phyloP scores from a whole-genome alignment of 2,797 vertebrate species.

The Otolemur crassicaudatus region DNA sequence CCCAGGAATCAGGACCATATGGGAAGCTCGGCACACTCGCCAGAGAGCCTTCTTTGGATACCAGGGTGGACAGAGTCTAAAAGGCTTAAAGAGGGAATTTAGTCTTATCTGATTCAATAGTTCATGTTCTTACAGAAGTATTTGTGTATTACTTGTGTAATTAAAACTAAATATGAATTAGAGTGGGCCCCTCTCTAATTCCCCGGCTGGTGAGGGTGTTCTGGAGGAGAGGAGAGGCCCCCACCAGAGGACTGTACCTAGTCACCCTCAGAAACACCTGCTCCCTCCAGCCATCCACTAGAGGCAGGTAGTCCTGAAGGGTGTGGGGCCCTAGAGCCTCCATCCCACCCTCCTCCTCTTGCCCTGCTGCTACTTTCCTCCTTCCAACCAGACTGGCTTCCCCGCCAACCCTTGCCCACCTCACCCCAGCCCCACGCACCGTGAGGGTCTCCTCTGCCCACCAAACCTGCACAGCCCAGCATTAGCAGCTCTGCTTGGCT shows the following conservation, averaged over 20 bases:
- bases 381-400: background rate
- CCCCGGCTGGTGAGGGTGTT: background rate
- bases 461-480: background rate
- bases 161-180: background rate
- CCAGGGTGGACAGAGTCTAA: background rate
- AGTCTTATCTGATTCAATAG: background rate
- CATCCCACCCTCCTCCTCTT: background rate
- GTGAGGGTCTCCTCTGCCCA: background rate
- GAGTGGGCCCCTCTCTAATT: background rate
- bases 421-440: no score
- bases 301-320: background rate
- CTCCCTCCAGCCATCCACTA: background rate
- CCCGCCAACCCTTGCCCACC: background rate
- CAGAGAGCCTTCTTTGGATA: background rate
- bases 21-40: fast-evolving
- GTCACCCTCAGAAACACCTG: background rate
- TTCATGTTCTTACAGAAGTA: background rate
- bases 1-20: background rate
- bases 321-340: background rate
- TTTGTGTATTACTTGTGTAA: background rate
- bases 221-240: background rate
- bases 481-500: no score
- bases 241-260: background rate
- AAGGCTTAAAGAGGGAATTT: background rate
- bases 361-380: background rate